Evolutionary conservation across 2,113 vertebrate genomes (phyloP).

Genomic region (Pangasianodon hypophthalmus): DNA sequence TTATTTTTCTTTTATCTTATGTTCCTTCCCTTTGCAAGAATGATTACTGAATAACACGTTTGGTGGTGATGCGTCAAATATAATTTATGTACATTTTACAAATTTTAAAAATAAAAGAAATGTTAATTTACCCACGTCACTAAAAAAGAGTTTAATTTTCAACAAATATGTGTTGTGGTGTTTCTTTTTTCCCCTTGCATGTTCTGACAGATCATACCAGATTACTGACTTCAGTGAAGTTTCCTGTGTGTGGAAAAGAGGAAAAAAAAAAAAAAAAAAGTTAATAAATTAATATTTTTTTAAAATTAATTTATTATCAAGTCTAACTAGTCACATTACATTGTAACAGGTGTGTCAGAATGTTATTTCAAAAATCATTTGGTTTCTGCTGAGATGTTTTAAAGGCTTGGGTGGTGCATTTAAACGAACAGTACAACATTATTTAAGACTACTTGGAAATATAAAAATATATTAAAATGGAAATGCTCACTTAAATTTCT

Average conservation of each 20-base stretch:
- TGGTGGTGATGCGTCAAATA: constrained; percentile 74
- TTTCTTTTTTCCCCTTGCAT: constrained; percentile 53
- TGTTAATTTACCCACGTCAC: constrained; percentile 73
- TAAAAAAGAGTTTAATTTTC: constrained; percentile 66
- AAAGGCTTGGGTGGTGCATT: constrained; percentile 21
- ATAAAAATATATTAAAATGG: not conserved
- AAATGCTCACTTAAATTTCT: not conserved
- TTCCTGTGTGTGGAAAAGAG: constrained; percentile 26
- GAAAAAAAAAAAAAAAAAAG: not conserved
- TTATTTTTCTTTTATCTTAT: constrained; percentile 50
- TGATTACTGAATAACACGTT: constrained; percentile 70
- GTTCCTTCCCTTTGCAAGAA: constrained; percentile 69
- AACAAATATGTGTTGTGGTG: constrained; percentile 58
- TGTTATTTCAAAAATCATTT: constrained; percentile 24
- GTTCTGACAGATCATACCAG: not conserved
- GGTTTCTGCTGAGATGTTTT: constrained; percentile 9
- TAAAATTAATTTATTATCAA: not conserved
- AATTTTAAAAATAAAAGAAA: constrained; percentile 73
- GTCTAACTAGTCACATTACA: not conserved
- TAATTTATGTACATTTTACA: constrained; percentile 82
- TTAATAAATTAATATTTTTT: not conserved
- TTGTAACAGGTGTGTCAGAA: constrained; percentile 1
- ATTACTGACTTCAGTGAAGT: constrained; percentile 39
- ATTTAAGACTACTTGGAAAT: not conserved
- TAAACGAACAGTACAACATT: not conserved